These are phyloP conservation scores for Pandion haliaetus DNA, from an alignment of 2,113 vertebrate genomes.

Conservation along the genomic window DNA sequence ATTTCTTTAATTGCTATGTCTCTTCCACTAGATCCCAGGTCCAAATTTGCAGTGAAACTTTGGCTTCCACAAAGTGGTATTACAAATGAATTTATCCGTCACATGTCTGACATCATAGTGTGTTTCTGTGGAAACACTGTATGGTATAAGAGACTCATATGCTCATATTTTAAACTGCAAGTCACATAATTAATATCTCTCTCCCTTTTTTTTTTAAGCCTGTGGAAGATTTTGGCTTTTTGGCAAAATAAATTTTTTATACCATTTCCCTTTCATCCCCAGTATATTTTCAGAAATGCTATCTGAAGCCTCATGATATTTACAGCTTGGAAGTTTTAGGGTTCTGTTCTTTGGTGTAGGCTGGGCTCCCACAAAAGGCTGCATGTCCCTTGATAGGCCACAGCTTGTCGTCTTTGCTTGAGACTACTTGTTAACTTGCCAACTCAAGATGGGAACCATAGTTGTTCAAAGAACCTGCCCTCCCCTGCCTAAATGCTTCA, in stretches of 20 bases:
- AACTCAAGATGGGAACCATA: not conserved
- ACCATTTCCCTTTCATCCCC: not conserved
- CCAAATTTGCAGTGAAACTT: not conserved
- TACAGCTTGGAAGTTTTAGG: not conserved
- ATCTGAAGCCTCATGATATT: not conserved
- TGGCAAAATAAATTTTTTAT: not conserved
- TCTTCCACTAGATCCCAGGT: not conserved
- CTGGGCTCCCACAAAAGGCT: not conserved
- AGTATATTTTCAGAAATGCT: not conserved
- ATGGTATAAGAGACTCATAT: not conserved
- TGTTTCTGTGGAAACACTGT: not conserved
- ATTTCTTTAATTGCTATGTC: not conserved
- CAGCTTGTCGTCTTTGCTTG: slow-evolving; percentile 7
- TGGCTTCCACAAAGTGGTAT: not conserved
- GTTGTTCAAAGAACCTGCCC: not conserved
- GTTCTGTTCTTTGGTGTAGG: not conserved
- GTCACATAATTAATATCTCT: not conserved
- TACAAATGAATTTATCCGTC: not conserved
- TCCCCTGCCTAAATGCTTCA: not conserved
- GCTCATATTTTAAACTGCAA: not conserved
- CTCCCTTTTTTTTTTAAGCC: not conserved
- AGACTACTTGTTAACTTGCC: slow-evolving; percentile 23
- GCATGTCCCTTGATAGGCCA: not conserved
- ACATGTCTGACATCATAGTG: not conserved
- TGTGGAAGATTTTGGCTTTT: not conserved